These are phyloP conservation scores for Mimas tiliae DNA, from an alignment of 2,888 invertebrate species.

Conservation along the genomic window DNA sequence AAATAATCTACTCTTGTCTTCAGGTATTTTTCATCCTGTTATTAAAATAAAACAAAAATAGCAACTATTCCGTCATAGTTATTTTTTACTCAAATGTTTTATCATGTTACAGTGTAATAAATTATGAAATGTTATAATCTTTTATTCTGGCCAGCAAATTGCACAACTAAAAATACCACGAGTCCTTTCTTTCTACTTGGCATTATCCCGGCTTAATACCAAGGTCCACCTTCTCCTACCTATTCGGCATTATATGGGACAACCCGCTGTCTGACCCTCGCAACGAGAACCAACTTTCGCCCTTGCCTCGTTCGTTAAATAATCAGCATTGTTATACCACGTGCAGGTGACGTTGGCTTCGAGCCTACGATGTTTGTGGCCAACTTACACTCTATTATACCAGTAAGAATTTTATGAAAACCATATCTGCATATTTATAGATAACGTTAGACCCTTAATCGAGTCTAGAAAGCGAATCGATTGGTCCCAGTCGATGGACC, in stretches of 20 bases:
- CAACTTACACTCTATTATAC: too few species aligned
- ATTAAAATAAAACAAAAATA: not conserved
- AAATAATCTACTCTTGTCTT: not conserved
- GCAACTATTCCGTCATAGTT: not conserved
- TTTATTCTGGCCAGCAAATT: not conserved
- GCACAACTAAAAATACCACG: too few species aligned
- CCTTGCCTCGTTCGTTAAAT: too few species aligned
- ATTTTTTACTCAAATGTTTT: not conserved
- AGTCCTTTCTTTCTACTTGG: too few species aligned
- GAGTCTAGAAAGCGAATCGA: constrained; percentile 68
- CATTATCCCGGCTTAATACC: too few species aligned
- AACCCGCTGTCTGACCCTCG: too few species aligned
- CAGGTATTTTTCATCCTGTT: not conserved
- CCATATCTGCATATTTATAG: not conserved
- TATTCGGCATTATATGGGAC: too few species aligned
- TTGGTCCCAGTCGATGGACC: constrained; percentile 66
- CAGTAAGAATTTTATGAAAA: not conserved
- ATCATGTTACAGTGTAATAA: not conserved
- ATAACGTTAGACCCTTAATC: constrained; percentile 45
- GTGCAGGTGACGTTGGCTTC: too few species aligned
- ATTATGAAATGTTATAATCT: not conserved
- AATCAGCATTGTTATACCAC: too few species aligned
- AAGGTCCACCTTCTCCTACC: too few species aligned
- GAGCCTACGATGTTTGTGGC: too few species aligned
- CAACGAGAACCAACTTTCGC: too few species aligned